Evolutionary conservation across 30 jellyfish, hydroid and myxozoan species (phyloP).

Genomic region (Hydractinia symbiolongicarpus): DNA sequence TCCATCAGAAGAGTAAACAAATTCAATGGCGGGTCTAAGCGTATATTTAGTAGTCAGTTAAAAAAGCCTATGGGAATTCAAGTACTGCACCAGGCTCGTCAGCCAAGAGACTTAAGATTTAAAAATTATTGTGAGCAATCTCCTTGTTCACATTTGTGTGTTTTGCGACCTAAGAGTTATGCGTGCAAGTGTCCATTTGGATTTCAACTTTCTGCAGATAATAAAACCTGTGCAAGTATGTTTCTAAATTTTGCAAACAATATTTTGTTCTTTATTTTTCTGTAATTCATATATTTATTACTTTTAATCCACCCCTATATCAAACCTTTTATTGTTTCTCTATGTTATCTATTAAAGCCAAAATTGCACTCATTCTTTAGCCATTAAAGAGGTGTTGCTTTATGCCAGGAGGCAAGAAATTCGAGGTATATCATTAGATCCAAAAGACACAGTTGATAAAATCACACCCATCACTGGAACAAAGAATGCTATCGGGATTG

Average conservation of each 20-base stretch:
- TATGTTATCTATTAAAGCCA: too few relatives aligned
- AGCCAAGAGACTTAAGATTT: conserved; percentile 27
- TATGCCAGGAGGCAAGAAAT: conserved; percentile 84
- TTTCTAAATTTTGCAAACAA: not conserved
- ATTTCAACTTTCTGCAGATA: conserved; percentile 45
- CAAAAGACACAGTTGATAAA: conserved; percentile 63
- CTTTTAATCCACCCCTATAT: not conserved
- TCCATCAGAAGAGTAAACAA: conserved; percentile 58
- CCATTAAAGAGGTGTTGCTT: conserved; percentile 48
- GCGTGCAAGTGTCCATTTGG: conserved; percentile 92
- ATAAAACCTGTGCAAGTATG: conserved; percentile 59
- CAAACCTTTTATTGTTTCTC: not conserved
- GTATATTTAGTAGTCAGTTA: conserved; percentile 32
- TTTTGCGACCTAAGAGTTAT: conserved; percentile 67
- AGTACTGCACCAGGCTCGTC: conserved; percentile 81
- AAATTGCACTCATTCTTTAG: conserved; percentile 25
- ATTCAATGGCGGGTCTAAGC: conserved; percentile 51
- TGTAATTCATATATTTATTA: not conserved
- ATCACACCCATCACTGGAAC: conserved; percentile 76
- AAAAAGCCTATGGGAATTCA: conserved; percentile 82
- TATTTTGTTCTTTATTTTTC: not conserved
- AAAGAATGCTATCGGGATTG: conserved; percentile 80
- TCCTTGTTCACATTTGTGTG: conserved; percentile 80
- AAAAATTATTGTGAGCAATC: conserved; percentile 41
- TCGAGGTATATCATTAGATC: conserved; percentile 73